Evolutionary conservation across 2,113 vertebrate genomes (phyloP).

Genomic region (Etia nguti): DNA sequence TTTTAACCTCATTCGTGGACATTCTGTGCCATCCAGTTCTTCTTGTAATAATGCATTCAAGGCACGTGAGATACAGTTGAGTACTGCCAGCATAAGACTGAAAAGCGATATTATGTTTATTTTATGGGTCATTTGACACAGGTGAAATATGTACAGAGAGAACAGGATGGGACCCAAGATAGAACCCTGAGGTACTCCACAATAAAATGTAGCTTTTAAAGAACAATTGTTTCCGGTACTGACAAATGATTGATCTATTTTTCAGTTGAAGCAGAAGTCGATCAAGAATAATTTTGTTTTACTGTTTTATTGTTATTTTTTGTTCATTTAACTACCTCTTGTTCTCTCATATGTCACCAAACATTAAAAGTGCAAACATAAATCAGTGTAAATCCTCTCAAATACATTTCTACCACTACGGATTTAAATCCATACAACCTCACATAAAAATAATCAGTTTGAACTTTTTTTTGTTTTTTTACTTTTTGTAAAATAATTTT

Average conservation of each 20-base stretch:
- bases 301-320: not conserved
- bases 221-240: not conserved
- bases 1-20: too few species aligned
- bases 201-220: not conserved
- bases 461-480: not conserved
- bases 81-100: too few species aligned
- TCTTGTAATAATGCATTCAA: too few species aligned
- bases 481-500: not conserved
- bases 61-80: too few species aligned
- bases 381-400: too few species aligned
- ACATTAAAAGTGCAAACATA: not conserved
- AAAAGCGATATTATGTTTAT: too few species aligned
- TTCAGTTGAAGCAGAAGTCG: not conserved
- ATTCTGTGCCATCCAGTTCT: too few species aligned
- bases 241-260: not conserved
- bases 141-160: not conserved
- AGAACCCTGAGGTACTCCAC: not conserved
- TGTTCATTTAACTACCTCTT: not conserved
- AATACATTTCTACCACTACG: too few species aligned
- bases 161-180: not conserved
- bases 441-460: not conserved
- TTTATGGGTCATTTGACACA: not conserved
- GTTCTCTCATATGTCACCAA: not conserved
- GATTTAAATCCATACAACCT: too few species aligned
- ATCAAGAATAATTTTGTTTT: not conserved